Percentiles rank a stretch among this genome's conserved stretches.
phyloP scores from a whole-genome alignment of 1,140 invertebrate genomes.

The Brachionus plicatilis region DNA sequence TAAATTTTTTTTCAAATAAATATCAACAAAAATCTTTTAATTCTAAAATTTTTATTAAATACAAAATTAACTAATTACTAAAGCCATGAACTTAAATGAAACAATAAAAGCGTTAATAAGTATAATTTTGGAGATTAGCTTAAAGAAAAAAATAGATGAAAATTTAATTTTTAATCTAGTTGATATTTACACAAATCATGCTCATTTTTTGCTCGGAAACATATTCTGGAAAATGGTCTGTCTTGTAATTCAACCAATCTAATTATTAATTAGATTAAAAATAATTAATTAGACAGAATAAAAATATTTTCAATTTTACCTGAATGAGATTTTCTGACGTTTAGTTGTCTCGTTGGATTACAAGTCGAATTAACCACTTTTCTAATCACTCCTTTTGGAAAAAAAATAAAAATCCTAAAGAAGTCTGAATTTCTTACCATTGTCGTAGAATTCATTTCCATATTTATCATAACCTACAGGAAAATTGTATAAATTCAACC shows the following conservation, averaged over 20 bases:
- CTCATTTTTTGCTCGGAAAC: background rate
- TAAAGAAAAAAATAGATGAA: background rate
- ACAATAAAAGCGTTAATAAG: background rate
- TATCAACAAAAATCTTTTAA: background rate
- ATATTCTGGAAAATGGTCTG: conserved; percentile 5
- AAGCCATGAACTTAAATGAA: background rate
- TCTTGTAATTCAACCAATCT: conserved; percentile 28
- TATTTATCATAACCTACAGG: conserved; percentile 9
- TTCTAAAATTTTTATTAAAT: background rate
- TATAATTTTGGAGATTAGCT: conserved; percentile 21
- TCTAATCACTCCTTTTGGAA: background rate
- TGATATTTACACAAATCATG: background rate
- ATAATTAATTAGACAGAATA: no score
- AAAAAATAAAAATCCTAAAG: background rate
- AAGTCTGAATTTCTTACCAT: background rate
- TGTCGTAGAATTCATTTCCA: conserved; percentile 19
- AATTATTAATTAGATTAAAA: background rate
- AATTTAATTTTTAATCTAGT: background rate
- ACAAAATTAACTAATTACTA: background rate
- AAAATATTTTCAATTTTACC: background rate
- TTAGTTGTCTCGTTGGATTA: background rate
- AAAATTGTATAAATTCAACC: background rate
- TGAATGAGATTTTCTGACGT: background rate
- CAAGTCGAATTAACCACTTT: background rate
- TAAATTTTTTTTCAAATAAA: background rate